Conservation (phyloP, 2,797 vertebrate species). For the Ataeniobius toweri region DNA sequence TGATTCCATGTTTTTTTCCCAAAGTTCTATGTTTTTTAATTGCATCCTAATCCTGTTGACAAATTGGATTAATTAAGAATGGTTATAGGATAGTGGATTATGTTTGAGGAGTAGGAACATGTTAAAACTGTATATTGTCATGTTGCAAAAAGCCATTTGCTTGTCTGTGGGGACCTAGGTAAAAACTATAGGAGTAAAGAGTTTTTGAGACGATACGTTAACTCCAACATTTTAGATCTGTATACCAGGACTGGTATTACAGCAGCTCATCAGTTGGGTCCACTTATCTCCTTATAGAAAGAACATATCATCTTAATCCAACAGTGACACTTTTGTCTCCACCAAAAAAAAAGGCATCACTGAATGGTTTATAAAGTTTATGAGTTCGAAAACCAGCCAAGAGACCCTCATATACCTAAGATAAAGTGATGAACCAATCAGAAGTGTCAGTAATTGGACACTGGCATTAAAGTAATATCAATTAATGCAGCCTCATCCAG, state of each 20-base stretch:
- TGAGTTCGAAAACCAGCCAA: neutral
- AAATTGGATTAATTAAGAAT: neutral
- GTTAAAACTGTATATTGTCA: neutral
- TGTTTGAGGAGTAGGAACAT: neutral
- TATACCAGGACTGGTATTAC: neutral
- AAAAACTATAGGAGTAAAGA: neutral
- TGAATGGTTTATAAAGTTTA: neutral
- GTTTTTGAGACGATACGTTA: neutral
- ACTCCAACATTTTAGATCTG: neutral
- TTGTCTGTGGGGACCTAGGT: neutral
- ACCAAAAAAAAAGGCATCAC: neutral
- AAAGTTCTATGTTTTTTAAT: neutral
- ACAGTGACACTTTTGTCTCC: neutral
- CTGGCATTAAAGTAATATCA: neutral
- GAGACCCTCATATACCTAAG: neutral
- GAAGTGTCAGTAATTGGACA: neutral
- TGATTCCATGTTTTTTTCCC: neutral
- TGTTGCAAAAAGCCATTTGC: neutral
- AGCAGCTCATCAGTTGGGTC: neutral
- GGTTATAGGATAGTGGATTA: neutral
- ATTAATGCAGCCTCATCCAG: neutral
- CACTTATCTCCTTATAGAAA: neutral
- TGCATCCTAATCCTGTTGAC: neutral
- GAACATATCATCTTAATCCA: neutral
- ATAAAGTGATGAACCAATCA: neutral